Percentiles rank a stretch among this genome's conserved stretches.
phyloP scores from a whole-genome alignment of 2,113 vertebrate genomes.

The Indicator indicator region DNA sequence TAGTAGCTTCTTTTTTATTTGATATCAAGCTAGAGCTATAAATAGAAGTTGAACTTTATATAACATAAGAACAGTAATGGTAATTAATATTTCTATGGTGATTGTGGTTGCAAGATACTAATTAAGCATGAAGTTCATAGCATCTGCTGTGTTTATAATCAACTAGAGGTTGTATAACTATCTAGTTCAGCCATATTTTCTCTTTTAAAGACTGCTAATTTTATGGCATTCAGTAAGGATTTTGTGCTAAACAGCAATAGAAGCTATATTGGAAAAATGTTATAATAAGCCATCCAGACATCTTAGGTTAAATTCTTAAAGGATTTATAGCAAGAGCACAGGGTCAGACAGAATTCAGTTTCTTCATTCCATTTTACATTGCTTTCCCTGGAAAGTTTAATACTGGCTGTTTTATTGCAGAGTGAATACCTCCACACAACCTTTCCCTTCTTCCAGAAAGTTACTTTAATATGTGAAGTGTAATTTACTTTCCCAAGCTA shows the following conservation, averaged over 20 bases:
- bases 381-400: neutral
- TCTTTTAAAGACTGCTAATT: neutral
- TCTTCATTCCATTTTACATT: neutral
- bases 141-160: neutral
- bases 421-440: fast-evolving
- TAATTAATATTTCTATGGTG: neutral
- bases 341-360: neutral
- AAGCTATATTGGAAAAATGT: neutral
- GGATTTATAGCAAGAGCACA: neutral
- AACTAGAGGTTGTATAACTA: neutral
- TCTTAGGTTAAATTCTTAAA: neutral
- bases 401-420: neutral
- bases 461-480: neutral
- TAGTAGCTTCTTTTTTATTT: neutral
- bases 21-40: neutral
- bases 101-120: neutral
- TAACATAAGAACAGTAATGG: neutral
- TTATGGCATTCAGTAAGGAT: neutral
- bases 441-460: neutral
- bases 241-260: neutral
- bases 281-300: fast-evolving
- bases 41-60: neutral
- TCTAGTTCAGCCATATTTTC: neutral
- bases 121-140: neutral
- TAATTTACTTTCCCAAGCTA: neutral